phyloP scores from a whole-genome alignment of 1,140 invertebrate species.

The Leptonema lineaticorne region DNA sequence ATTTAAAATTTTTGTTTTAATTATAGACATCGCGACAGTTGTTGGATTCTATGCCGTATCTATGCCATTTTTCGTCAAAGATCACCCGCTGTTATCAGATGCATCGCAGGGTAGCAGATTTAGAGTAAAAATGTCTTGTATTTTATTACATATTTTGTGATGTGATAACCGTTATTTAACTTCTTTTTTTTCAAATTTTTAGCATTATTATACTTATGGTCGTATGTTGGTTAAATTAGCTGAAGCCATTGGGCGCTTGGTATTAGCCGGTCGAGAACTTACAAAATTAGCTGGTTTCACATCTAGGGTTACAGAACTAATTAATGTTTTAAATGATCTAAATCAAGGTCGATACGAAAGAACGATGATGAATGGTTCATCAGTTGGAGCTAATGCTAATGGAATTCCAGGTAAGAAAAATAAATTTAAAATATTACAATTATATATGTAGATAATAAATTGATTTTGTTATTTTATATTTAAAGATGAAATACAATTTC shows the following conservation, averaged over 20 bases:
- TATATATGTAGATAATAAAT: background rate
- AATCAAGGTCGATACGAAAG: slow-evolving; percentile 83
- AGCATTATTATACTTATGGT: slow-evolving; percentile 93
- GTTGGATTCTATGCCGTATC: slow-evolving; percentile 95
- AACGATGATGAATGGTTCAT: slow-evolving; percentile 75
- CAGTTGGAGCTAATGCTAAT: slow-evolving; percentile 44
- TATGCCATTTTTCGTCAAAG: slow-evolving; percentile 83
- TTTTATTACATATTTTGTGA: slow-evolving; percentile 31
- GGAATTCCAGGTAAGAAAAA: slow-evolving; percentile 42
- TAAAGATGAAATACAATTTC: slow-evolving; percentile 35
- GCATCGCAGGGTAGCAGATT: slow-evolving; percentile 66
- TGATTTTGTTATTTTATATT: slow-evolving; percentile 23
- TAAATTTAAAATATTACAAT: background rate
- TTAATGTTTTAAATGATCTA: slow-evolving; percentile 81
- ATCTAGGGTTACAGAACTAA: slow-evolving; percentile 86
- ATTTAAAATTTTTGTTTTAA: too few species aligned
- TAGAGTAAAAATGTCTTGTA: slow-evolving; percentile 57
- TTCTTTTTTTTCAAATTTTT: slow-evolving; percentile 21
- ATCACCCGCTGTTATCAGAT: slow-evolving; percentile 62
- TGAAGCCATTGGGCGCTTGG: slow-evolving; percentile 92
- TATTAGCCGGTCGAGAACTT: slow-evolving; percentile 91
- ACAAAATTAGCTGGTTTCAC: slow-evolving; percentile 93
- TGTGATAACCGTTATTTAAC: background rate
- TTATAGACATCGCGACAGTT: slow-evolving; percentile 86
- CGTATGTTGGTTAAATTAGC: slow-evolving; percentile 96